Evolutionary conservation across 2,113 vertebrate species (phyloP).

Genomic region (Lepisosteus osseus): DNA sequence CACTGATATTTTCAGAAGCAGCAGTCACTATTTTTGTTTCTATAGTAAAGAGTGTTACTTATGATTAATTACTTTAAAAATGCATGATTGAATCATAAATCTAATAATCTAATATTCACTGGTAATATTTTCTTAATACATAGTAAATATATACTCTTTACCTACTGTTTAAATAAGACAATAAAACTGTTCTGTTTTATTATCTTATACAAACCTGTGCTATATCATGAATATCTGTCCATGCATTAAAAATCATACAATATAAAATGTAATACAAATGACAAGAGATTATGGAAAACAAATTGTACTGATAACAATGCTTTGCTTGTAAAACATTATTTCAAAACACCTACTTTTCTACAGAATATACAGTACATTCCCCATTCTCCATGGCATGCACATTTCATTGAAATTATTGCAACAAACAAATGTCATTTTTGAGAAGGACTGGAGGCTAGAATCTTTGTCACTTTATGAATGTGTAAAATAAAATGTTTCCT

Average conservation of each 20-base stretch:
- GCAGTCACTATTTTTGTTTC: conserved; percentile 6
- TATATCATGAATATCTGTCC: background rate
- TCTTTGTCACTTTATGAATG: background rate
- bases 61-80: conserved; percentile 60
- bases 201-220: conserved; percentile 11
- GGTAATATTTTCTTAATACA: no score
- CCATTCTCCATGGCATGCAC: background rate
- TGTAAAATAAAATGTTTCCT: conserved; percentile 14
- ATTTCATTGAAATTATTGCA: background rate
- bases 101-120: no score
- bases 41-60: conserved; percentile 43
- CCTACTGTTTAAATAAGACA: no score
- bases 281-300: no score
- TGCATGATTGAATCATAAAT: conserved; percentile 54
- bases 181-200: background rate
- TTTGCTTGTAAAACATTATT: no score
- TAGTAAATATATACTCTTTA: no score
- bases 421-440: conserved; percentile 1
- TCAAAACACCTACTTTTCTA: no score
- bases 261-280: no score
- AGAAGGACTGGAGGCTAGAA: background rate
- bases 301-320: no score
- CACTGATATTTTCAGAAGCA: background rate
- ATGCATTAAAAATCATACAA: no score
- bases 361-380: no score